Evolutionary conservation across 2,888 invertebrate genomes (phyloP).

Genomic region (Rhaphigaster nebulosa): DNA sequence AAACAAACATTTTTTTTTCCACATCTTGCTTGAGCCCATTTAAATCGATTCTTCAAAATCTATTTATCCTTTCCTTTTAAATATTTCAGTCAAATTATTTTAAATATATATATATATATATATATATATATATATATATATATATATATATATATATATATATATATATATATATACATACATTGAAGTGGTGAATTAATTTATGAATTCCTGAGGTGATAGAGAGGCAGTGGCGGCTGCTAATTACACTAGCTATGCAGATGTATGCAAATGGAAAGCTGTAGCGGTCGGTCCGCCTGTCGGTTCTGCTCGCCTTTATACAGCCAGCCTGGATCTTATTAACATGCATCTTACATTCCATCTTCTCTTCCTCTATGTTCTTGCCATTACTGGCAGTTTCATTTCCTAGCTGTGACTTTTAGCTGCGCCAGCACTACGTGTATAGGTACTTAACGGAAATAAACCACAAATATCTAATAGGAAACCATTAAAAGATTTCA

Average conservation of each 20-base stretch:
- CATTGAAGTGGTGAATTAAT: neutral
- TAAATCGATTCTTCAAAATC: too few relatives aligned
- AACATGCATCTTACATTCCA: constrained; percentile 30
- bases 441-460: too few relatives aligned
- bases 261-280: neutral
- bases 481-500: too few relatives aligned
- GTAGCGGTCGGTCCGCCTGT: neutral
- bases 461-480: too few relatives aligned
- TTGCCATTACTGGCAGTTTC: neutral
- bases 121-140: too few relatives aligned
- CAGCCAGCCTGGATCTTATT: neutral
- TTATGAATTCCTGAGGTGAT: neutral
- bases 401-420: neutral
- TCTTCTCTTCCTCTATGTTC: neutral
- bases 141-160: too few relatives aligned
- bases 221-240: neutral
- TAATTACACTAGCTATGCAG: constrained; percentile 17
- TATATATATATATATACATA: neutral
- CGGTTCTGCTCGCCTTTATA: neutral
- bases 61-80: too few relatives aligned
- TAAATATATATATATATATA: too few relatives aligned
- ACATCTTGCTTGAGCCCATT: too few relatives aligned
- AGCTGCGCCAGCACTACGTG: neutral
- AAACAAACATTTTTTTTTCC: too few relatives aligned
- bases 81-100: too few relatives aligned